Conservation (phyloP, 1,140 invertebrate species). For the Nasonia vitripennis region DNA sequence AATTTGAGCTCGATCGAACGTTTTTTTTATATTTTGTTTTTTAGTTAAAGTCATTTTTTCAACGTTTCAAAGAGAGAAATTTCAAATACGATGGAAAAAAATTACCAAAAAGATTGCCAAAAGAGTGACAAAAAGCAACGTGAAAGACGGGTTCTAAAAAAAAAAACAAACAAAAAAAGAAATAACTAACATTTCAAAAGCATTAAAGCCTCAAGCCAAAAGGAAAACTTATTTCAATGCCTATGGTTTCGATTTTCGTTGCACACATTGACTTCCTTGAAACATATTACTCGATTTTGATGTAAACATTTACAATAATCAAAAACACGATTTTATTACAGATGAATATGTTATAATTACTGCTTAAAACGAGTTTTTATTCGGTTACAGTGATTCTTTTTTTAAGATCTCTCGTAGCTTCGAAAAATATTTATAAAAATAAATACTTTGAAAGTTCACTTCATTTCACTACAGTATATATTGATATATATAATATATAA, state of each 20-base stretch:
- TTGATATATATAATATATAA: slow-evolving; percentile 62
- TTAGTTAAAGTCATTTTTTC: slow-evolving; percentile 41
- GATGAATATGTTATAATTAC: slow-evolving; percentile 9
- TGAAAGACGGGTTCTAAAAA: slow-evolving; percentile 55
- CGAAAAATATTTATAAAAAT: slow-evolving; percentile 74
- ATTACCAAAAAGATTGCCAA: slow-evolving; percentile 40
- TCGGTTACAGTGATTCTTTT: slow-evolving; percentile 31
- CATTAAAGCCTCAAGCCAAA: slow-evolving; percentile 64
- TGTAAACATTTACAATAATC: slow-evolving; percentile 12
- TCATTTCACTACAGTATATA: slow-evolving; percentile 66
- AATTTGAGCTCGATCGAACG: slow-evolving; percentile 16
- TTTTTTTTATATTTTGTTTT: slow-evolving; percentile 26
- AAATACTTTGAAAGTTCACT: slow-evolving; percentile 72
- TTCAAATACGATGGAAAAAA: slow-evolving; percentile 39
- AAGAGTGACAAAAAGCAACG: slow-evolving; percentile 25
- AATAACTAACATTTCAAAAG: slow-evolving; percentile 34
- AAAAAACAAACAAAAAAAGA: slow-evolving; percentile 53
- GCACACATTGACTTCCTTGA: slow-evolving; percentile 39
- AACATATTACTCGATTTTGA: slow-evolving; percentile 39
- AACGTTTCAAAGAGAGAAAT: slow-evolving; percentile 55
- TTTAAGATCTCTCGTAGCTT: slow-evolving; percentile 56
- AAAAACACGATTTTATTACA: slow-evolving; percentile 44
- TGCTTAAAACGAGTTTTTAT: slow-evolving; percentile 41
- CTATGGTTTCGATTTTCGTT: slow-evolving; percentile 20
- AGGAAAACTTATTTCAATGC: slow-evolving; percentile 61